Percentiles rank a stretch among this genome's conserved stretches.
Conservation (phyloP, 2,797 vertebrate genomes). For the Jordanella pulchra region DNA sequence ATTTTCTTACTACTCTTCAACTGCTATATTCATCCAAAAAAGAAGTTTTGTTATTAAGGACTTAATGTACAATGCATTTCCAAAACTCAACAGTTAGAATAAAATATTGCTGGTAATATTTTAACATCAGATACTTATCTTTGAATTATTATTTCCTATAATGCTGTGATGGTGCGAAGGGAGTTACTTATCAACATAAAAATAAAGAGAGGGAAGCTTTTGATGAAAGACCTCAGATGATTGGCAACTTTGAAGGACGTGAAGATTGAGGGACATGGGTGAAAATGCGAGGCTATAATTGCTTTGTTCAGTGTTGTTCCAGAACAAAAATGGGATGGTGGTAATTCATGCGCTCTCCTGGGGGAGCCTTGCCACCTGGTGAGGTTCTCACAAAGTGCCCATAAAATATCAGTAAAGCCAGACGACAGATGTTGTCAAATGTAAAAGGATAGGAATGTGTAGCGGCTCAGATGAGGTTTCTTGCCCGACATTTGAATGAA, state of each 20-base stretch:
- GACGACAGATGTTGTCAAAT: slow-evolving; percentile 44
- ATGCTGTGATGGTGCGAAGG: not conserved
- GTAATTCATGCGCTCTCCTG: not conserved
- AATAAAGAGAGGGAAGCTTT: not conserved
- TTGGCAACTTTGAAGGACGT: not conserved
- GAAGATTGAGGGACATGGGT: not conserved
- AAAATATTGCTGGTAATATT: not conserved
- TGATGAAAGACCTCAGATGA: not conserved
- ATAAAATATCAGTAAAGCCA: slow-evolving; percentile 35
- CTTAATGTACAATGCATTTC: not conserved
- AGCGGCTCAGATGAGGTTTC: slow-evolving; percentile 5
- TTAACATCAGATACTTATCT: not conserved
- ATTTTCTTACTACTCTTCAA: not conserved
- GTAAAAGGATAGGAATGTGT: slow-evolving; percentile 4
- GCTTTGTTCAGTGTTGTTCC: not conserved
- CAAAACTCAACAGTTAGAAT: not conserved
- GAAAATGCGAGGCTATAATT: not conserved
- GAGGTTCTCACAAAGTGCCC: slow-evolving; percentile 30
- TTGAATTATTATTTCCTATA: not conserved
- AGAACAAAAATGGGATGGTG: not conserved
- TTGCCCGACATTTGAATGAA: not conserved
- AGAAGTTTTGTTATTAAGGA: not conserved
- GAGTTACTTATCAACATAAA: not conserved
- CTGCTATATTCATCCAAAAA: not conserved
- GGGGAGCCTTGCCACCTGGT: not conserved